Base-by-base conservation (phyloP, 2,113 vertebrate species). In the Apus apus region DNA sequence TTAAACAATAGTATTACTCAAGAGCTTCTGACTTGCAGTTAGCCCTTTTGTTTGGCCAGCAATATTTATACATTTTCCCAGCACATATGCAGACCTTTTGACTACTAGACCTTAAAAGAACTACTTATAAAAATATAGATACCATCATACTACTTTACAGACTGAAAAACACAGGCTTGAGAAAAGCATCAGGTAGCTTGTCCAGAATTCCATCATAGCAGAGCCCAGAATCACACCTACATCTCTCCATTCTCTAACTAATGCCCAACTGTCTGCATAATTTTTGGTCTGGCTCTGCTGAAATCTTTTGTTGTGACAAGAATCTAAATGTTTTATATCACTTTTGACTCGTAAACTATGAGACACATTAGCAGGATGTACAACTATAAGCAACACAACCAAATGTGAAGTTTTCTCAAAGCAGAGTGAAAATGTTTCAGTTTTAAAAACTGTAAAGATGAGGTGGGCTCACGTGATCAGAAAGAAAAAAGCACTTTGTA, bases 261-360 rank as follows among this genome's bases (percentile, higher is more conserved):
- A 81, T 65, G 60, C 64, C 82, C 75, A 90, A 56, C 43, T 83
- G 32, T 32, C 29, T 60, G 57, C 60, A 57, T 57, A 46, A 72
- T 82, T 86, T 93, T 86, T 36, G 78, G 16, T 65, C 53, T 78
- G 65, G 6, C 38, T 92, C 30, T 87, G 48, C 43, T 81, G 53
- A 77, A 94, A 74, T 43, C 27, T 77, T 90, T 64, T 38, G 36
- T 65, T 94, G 57, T 78, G 70, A 93, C 48, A 93, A 85, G 56
- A 75, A 68, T 81, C 61, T 75, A 85, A 90, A 81, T 2, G 12
- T 50, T 81, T 92, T 51, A 27, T 78, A 71, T 53, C 57, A 43
- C 38, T 94, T 96, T 68, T 77, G 38, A 86, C 34, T 86, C 88
- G 53, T 8, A 78, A 76, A 78, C 61, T 27, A 43, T n/a, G 40